A percentile compares a stretch with the other conserved stretches of the same genome.
Evolutionary conservation across 2,888 invertebrate genomes (phyloP).

Genomic region (Caenorhabditis macrosperma): DNA sequence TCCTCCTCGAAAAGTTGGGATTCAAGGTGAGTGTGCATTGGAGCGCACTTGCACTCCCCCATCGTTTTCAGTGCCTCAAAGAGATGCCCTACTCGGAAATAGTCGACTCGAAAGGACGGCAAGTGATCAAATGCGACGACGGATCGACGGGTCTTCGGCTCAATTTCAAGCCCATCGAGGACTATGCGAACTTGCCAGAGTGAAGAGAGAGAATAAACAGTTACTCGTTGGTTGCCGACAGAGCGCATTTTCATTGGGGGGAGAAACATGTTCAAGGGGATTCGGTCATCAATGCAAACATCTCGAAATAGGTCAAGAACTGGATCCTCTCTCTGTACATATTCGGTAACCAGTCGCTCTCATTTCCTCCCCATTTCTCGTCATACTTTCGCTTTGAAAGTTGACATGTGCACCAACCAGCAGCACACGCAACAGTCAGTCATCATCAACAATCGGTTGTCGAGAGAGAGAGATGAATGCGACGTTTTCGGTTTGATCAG

Average conservation of each 20-base stretch:
- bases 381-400: neutral
- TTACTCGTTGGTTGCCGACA: too few relatives aligned
- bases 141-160: constrained; percentile 27
- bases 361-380: neutral
- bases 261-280: neutral
- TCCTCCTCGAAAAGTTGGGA: constrained; percentile 29
- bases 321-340: neutral
- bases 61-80: constrained; percentile 37
- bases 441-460: constrained; percentile 32
- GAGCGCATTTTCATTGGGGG: neutral
- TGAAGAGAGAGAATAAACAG: neutral
- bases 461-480: constrained; percentile 26
- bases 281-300: neutral
- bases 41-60: neutral
- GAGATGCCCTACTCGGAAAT: constrained; percentile 30
- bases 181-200: constrained; percentile 31
- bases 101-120: constrained; percentile 30
- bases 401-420: neutral
- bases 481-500: constrained; percentile 54
- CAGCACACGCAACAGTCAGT: constrained; percentile 24
- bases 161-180: constrained; percentile 39
- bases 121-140: constrained; percentile 35
- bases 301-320: constrained; percentile 49
- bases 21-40: constrained; percentile 9
- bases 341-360: neutral